Conservation (phyloP, 2,797 vertebrate genomes). For the Myotis daubentonii region DNA sequence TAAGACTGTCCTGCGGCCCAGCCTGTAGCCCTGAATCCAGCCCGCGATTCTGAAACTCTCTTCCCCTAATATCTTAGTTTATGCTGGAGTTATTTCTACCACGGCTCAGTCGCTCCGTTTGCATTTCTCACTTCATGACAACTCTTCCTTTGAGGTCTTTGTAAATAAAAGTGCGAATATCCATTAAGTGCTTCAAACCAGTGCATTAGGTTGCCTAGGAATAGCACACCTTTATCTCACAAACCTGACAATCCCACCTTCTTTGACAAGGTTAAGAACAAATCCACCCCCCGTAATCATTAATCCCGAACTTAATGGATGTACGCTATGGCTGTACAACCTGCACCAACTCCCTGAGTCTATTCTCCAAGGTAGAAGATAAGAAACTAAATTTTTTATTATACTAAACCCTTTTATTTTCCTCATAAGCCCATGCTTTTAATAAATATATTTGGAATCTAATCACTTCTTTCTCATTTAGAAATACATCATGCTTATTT, state of each 20-base stretch:
- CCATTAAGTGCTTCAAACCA: background rate
- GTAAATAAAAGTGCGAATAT: background rate
- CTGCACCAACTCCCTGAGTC: background rate
- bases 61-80: background rate
- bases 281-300: background rate
- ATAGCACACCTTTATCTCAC: background rate
- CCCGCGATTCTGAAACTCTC: background rate
- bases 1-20: background rate
- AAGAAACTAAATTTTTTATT: background rate
- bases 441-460: background rate
- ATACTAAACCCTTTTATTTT: background rate
- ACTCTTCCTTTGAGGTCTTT: background rate
- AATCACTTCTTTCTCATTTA: background rate
- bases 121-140: background rate
- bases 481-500: background rate
- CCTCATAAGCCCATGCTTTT: background rate
- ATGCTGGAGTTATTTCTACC: background rate
- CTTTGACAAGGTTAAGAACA: background rate
- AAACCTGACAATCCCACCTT: background rate
- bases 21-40: background rate
- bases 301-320: background rate
- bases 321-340: background rate
- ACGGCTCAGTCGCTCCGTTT: background rate
- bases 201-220: background rate
- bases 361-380: background rate